Conservation (phyloP, 1,140 invertebrate species). For the Papilio helenus region DNA sequence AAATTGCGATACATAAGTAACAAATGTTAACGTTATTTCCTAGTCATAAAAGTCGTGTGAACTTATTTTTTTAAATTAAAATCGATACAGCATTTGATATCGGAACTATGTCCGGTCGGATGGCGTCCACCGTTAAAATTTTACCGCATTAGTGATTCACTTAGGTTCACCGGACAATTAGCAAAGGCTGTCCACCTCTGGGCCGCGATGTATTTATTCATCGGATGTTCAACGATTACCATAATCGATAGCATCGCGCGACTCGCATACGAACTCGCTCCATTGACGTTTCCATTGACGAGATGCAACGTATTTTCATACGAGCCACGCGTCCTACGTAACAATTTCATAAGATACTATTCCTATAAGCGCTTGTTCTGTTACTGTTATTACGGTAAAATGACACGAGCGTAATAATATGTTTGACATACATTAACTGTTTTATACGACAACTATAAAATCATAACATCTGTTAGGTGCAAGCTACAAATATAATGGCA, state of each 20-base stretch:
- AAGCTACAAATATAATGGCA: background rate
- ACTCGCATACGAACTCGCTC: conserved; percentile 70
- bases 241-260: conserved; percentile 77
- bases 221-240: conserved; percentile 80
- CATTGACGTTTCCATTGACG: conserved; percentile 66
- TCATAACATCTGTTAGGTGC: background rate
- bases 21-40: no score
- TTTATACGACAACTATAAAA: conserved; percentile 6
- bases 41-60: background rate
- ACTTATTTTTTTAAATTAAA: background rate
- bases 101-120: conserved; percentile 60
- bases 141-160: conserved; percentile 73
- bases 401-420: conserved; percentile 25
- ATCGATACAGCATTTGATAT: conserved; percentile 38
- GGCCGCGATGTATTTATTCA: conserved; percentile 78
- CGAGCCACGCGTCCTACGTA: conserved; percentile 10
- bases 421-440: conserved; percentile 27
- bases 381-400: conserved; percentile 32
- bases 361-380: conserved; percentile 1
- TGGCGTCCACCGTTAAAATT: conserved; percentile 63
- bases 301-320: conserved; percentile 55
- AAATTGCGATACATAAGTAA: no score
- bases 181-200: conserved; percentile 81
- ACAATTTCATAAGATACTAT: conserved; percentile 26
- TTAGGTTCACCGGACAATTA: conserved; percentile 79